Evolutionary conservation across 2,113 vertebrate species (phyloP), one percentile per base, ranked within the genome.

Genomic region (Calonectris borealis): DNA sequence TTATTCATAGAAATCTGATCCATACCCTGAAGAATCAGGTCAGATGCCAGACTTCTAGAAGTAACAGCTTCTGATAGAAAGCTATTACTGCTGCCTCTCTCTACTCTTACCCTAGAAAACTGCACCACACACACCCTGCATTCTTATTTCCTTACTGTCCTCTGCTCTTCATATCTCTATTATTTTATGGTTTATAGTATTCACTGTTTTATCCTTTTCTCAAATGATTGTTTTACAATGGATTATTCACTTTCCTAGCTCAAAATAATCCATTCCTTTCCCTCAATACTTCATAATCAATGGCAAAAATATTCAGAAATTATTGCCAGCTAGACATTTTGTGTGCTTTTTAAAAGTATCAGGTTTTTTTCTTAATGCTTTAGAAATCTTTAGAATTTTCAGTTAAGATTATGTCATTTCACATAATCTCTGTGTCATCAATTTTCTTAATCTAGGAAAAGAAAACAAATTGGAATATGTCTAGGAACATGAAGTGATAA

Each of bases 1-100:
- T 92, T 88, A 92, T 77, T 92, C 88, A 40, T 71, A 96, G 83
- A 86, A 92, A 84, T 86, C 76, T 90, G 83, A 92, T 96, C 88
- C 17, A 48, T 91, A 89, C 89, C 65, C 91, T 82, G 86, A 91
- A 92, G 65, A 94, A 95, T 96, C 83, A 93, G 90, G 86, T 95
- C 90, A 96, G 72, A 40, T 93, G 91, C 80, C 94, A 94, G 72
- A 36, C 72, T 92, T 90, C 61, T 78, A 88, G 72, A 83, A 83
- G 68, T 83, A 86, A 65, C 70, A 82, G 89, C 66, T 96, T 96
- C 89, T 84, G 62, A 83, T 88, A 68, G 68, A 96, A 92, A 73
- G 58, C 71, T 96, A 27, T 86, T 75, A 92, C 51, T 86, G 78
- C 79, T 93, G 31, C 55, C 86, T 93, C 69, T 86, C 61, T 90